Conservation (phyloP, 2,888 invertebrate species). For the Cephus rjabovi region DNA sequence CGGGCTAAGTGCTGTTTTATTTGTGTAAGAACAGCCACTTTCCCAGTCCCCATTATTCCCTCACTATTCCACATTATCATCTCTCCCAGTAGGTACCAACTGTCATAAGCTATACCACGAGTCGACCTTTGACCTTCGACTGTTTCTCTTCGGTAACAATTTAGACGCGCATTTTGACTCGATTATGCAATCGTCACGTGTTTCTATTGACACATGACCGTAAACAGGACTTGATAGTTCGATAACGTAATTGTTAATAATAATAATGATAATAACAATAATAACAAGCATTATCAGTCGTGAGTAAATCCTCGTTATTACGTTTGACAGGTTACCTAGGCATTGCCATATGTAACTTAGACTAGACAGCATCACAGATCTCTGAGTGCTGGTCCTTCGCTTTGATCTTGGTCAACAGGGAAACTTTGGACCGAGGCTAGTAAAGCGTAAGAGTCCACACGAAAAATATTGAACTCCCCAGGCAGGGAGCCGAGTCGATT, state of each 20-base stretch:
- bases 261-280: neutral
- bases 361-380: constrained; percentile 43
- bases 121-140: neutral
- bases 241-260: neutral
- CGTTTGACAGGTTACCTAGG: constrained; percentile 39
- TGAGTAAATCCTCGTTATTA: constrained; percentile 47
- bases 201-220: neutral
- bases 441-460: neutral
- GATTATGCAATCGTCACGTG: neutral
- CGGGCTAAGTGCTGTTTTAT: constrained; percentile 64
- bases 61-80: neutral
- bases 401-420: constrained; percentile 63
- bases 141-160: neutral
- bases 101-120: neutral
- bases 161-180: neutral
- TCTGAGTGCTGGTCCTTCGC: constrained; percentile 42
- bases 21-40: constrained; percentile 64
- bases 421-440: constrained; percentile 53
- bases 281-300: neutral
- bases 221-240: neutral
- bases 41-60: constrained; percentile 38
- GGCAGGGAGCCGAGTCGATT: neutral
- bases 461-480: neutral
- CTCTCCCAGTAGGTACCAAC: neutral
- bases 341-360: neutral